Evolutionary conservation across 2,888 invertebrate genomes (phyloP).

Genomic region (Chalcis sispes): DNA sequence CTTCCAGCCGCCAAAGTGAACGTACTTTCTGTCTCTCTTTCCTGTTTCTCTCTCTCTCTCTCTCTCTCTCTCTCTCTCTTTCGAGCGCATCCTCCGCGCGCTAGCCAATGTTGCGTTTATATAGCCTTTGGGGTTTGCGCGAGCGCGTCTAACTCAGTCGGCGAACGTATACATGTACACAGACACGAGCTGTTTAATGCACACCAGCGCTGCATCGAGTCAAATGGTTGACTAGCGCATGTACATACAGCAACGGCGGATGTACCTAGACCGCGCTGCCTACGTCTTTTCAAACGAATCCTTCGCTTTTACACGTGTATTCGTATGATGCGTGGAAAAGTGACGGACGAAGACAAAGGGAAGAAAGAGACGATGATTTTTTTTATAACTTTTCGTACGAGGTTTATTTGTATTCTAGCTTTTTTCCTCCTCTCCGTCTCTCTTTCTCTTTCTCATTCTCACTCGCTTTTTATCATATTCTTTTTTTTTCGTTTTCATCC

Average conservation of each 20-base stretch:
- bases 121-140: constrained; percentile 31
- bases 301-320: background rate
- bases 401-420: no score
- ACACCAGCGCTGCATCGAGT: constrained; percentile 12
- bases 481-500: background rate
- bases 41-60: background rate
- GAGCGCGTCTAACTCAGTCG: background rate
- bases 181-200: background rate
- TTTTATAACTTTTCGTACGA: no score
- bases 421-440: background rate
- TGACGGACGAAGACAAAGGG: no score
- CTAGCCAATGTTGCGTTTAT: constrained; percentile 15
- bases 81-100: background rate
- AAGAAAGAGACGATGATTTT: background rate
- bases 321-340: background rate
- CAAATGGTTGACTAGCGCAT: constrained; percentile 32
- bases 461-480: background rate
- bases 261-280: no score
- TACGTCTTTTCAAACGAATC: constrained; percentile 1
- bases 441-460: background rate
- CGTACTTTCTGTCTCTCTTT: no score
- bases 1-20: constrained; percentile 7
- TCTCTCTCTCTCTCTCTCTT: background rate
- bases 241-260: no score
- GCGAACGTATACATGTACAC: background rate